These are phyloP conservation scores for Volucella zonaria DNA, from an alignment of 2,888 invertebrate species.

Conservation along the genomic window DNA sequence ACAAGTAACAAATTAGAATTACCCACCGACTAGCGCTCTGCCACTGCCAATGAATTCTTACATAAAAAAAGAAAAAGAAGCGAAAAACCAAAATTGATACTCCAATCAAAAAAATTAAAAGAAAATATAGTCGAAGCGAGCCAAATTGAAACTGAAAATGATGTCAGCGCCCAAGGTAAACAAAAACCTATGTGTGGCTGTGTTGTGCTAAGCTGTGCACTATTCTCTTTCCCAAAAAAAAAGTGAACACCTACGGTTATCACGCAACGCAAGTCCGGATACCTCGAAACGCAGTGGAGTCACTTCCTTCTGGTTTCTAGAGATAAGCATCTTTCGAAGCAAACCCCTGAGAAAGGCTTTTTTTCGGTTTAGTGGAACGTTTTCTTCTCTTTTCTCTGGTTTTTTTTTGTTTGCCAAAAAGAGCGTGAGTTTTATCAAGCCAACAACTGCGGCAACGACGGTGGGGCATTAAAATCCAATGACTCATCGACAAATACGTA, in stretches of 20 bases:
- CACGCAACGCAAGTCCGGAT: slow-evolving; percentile 14
- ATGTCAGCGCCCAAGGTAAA: slow-evolving; percentile 72
- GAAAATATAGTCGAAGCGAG: slow-evolving; percentile 16
- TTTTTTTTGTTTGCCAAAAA: slow-evolving; percentile 26
- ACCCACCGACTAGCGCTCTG: neutral
- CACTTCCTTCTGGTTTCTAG: slow-evolving; percentile 39
- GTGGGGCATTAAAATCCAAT: slow-evolving; percentile 51
- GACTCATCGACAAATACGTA: slow-evolving; percentile 68
- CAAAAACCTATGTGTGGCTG: slow-evolving; percentile 27
- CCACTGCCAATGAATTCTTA: slow-evolving; percentile 42
- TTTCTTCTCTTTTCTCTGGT: neutral
- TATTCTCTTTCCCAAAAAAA: slow-evolving; percentile 13
- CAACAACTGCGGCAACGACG: slow-evolving; percentile 4
- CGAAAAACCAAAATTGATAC: slow-evolving; percentile 15
- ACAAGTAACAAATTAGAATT: neutral
- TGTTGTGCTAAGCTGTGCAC: slow-evolving; percentile 33
- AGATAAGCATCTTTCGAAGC: slow-evolving; percentile 16
- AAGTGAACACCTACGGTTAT: slow-evolving; percentile 19
- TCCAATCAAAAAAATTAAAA: slow-evolving; percentile 17
- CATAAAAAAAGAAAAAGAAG: slow-evolving; percentile 41
- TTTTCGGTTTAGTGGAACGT: slow-evolving; percentile 17
- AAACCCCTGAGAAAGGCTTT: slow-evolving; percentile 10
- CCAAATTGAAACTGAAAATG: slow-evolving; percentile 41
- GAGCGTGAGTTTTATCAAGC: slow-evolving; percentile 48
- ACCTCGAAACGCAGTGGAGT: slow-evolving; percentile 50